phyloP scores from a whole-genome alignment of 2,113 vertebrate species.

The Conger conger region DNA sequence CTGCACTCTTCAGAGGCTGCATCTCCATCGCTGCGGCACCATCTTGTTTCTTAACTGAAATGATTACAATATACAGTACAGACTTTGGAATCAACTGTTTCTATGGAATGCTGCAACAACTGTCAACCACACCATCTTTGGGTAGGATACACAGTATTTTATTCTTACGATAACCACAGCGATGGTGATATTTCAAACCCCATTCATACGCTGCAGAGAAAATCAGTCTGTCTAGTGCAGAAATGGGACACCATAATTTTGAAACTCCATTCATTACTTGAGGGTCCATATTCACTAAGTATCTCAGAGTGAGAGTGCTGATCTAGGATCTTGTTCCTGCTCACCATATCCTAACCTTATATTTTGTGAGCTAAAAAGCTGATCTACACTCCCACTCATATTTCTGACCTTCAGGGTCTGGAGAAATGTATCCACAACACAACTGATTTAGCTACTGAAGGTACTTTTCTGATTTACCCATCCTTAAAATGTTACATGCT shows the following conservation, averaged over 20 bases:
- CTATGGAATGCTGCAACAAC: neutral
- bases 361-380: neutral
- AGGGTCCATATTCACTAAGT: neutral
- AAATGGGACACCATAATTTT: neutral
- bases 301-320: no score
- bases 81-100: neutral
- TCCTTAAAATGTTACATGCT: neutral
- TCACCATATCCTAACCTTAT: neutral
- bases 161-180: neutral
- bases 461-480: neutral
- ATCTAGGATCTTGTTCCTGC: neutral
- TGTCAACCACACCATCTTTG: neutral
- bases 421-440: neutral
- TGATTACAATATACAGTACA: constrained; percentile 44
- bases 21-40: constrained; percentile 98
- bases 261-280: neutral
- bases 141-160: neutral
- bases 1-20: constrained; percentile 96
- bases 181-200: neutral
- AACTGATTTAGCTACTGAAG: neutral
- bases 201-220: neutral
- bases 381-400: neutral
- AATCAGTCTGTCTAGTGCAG: neutral
- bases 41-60: constrained; percentile 94
- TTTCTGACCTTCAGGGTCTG: neutral